Conservation (phyloP, 2,797 vertebrate species). For the Pelobates cultripes region DNA sequence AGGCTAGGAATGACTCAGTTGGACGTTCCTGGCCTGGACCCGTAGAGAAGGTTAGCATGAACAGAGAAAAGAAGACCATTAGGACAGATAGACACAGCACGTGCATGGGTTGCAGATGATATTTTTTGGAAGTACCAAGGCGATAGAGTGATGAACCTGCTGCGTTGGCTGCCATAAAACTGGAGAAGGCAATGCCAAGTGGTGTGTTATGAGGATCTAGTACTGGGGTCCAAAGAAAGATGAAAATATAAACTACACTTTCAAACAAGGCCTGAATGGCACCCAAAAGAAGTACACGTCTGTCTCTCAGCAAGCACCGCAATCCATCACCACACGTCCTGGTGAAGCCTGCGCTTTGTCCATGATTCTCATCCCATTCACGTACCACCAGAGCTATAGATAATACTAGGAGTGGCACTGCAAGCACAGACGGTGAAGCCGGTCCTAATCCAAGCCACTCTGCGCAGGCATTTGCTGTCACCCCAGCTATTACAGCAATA, state of each 20-base stretch:
- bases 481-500: slow-evolving; percentile 84
- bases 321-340: slow-evolving; percentile 82
- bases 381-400: slow-evolving; percentile 79
- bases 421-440: slow-evolving; percentile 87
- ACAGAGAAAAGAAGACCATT: slow-evolving; percentile 89
- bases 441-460: slow-evolving; percentile 89
- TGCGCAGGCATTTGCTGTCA: slow-evolving; percentile 83
- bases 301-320: slow-evolving; percentile 85
- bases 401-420: slow-evolving; percentile 81
- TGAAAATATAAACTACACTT: slow-evolving; percentile 92
- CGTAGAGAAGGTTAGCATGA: slow-evolving; percentile 91
- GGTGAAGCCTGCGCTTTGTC: slow-evolving; percentile 78
- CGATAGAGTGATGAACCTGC: slow-evolving; percentile 86
- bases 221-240: slow-evolving; percentile 95
- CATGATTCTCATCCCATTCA: slow-evolving; percentile 80
- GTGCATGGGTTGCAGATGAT: slow-evolving; percentile 87
- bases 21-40: slow-evolving; percentile 84
- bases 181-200: slow-evolving; percentile 89
- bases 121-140: slow-evolving; percentile 83
- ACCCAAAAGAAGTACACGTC: slow-evolving; percentile 85
- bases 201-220: slow-evolving; percentile 89
- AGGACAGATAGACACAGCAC: slow-evolving; percentile 86
- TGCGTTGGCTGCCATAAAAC: slow-evolving; percentile 91
- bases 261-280: slow-evolving; percentile 92
- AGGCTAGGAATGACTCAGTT: slow-evolving; percentile 87